Evolutionary conservation across 2,113 vertebrate species (phyloP).

Genomic region (Pogona vitticeps): DNA sequence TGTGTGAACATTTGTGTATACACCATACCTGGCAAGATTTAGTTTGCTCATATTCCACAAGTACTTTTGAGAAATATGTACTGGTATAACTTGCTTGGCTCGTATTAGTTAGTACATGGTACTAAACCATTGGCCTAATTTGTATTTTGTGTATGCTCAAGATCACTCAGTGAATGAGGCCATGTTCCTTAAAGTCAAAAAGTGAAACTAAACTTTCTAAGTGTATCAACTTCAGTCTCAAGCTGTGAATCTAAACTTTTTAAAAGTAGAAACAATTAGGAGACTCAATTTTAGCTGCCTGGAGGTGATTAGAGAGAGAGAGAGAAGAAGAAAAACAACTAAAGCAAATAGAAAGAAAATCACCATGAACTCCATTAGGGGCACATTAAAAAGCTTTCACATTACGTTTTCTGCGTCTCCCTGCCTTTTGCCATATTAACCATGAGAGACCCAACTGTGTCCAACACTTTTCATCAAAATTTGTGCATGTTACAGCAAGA

Average conservation of each 20-base stretch:
- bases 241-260: conserved; percentile 39
- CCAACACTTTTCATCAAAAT: background rate
- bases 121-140: conserved; percentile 48
- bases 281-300: conserved; percentile 27
- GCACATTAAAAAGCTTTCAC: conserved; percentile 36
- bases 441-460: background rate
- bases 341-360: conserved; percentile 58
- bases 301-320: background rate
- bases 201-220: background rate
- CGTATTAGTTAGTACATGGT: conserved; percentile 21
- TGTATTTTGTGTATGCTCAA: conserved; percentile 51
- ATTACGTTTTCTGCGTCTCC: conserved; percentile 25
- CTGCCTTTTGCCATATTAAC: background rate
- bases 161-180: conserved; percentile 44
- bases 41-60: background rate
- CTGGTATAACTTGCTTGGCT: conserved; percentile 32
- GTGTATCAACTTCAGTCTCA: conserved; percentile 22
- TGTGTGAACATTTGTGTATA: too few species aligned
- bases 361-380: conserved; percentile 6
- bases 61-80: background rate
- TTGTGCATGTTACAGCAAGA: background rate
- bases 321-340: conserved; percentile 30
- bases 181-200: conserved; percentile 37
- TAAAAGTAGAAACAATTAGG: conserved; percentile 48
- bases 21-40: background rate